Evolutionary conservation across 2,797 vertebrate genomes (phyloP).

Genomic region (Gambusia yucatana): DNA sequence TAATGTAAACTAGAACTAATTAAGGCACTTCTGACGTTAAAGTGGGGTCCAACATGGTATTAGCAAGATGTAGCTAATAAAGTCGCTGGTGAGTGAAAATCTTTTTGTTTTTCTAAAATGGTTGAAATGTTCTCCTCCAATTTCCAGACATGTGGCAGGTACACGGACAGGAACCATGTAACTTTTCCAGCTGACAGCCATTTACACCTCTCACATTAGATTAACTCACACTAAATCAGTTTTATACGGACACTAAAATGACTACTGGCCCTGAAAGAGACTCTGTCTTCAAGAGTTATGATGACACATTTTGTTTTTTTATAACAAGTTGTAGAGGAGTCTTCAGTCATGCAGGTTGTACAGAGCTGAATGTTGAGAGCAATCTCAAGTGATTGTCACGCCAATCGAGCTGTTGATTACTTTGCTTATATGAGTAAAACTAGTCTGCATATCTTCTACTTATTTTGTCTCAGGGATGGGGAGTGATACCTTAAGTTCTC

Average conservation of each 20-base stretch:
- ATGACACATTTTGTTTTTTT: constrained; percentile 66
- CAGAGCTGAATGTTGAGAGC: constrained; percentile 41
- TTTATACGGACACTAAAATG: constrained; percentile 31
- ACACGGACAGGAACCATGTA: neutral
- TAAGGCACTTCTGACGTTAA: neutral
- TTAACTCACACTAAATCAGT: constrained; percentile 51
- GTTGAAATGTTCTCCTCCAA: neutral
- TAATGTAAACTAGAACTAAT: neutral
- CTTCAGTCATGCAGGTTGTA: constrained; percentile 57
- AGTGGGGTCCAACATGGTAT: neutral
- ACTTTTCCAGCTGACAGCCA: constrained; percentile 19
- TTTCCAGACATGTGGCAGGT: constrained; percentile 10
- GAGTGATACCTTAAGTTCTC: constrained; percentile 20
- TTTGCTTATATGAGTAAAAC: constrained; percentile 73
- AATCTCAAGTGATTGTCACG: constrained; percentile 70
- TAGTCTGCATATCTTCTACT: constrained; percentile 41
- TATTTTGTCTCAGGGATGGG: constrained; percentile 16
- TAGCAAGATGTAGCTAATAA: neutral
- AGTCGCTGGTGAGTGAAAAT: neutral
- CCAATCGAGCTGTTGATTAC: constrained; percentile 64
- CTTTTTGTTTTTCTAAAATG: neutral
- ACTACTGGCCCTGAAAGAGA: constrained; percentile 49
- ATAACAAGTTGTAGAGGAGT: constrained; percentile 52
- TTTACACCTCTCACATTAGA: constrained; percentile 17
- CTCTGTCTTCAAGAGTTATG: constrained; percentile 66